Conservation (phyloP, 2,113 vertebrate species). For the Carassius auratus region DNA sequence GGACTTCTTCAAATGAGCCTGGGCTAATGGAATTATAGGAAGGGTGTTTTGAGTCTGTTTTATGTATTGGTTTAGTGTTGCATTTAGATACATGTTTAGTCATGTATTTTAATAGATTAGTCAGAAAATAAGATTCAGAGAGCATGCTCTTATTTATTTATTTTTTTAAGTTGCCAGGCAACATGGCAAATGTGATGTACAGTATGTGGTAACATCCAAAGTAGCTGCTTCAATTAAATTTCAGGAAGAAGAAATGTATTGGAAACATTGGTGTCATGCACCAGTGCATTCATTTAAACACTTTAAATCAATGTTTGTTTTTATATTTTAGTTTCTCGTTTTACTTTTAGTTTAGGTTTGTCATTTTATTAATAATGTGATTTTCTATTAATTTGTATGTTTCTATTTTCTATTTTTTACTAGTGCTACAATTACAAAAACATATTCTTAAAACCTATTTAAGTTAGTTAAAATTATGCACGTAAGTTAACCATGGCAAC, state of each 20-base stretch:
- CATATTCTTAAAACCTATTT: too few relatives aligned
- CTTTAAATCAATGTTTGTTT: too few relatives aligned
- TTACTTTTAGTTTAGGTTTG: too few relatives aligned
- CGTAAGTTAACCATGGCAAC: too few relatives aligned
- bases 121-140: background rate
- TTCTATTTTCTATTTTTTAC: too few relatives aligned
- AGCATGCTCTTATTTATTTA: background rate
- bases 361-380: too few relatives aligned
- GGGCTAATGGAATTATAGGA: constrained; percentile 17
- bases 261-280: background rate
- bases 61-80: constrained; percentile 32
- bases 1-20: constrained; percentile 36
- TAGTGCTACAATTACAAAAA: too few relatives aligned
- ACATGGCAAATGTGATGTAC: background rate
- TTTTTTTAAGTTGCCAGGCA: background rate
- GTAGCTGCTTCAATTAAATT: background rate
- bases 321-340: too few relatives aligned
- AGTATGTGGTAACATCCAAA: background rate
- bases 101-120: background rate
- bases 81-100: background rate
- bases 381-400: too few relatives aligned
- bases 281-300: too few relatives aligned
- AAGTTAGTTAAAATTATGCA: too few relatives aligned
- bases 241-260: background rate
- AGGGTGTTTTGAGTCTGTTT: constrained; percentile 4